These are phyloP conservation scores for Auanema sp. DNA, from an alignment of 2,888 invertebrate genomes.

Conservation along the genomic window DNA sequence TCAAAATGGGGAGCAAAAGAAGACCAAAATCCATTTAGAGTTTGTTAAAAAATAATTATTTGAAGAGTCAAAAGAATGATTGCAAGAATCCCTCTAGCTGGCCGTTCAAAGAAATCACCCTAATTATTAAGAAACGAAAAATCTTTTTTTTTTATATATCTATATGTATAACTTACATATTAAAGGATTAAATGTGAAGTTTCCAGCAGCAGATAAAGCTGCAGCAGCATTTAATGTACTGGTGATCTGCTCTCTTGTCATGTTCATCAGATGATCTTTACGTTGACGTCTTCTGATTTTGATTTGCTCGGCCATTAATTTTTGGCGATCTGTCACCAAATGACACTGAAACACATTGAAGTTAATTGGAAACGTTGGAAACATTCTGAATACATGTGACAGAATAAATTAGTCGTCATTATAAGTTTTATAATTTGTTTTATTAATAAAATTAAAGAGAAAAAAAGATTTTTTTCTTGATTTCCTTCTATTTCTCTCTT, in stretches of 20 bases:
- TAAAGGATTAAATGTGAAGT: no score
- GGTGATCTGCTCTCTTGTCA: conserved; percentile 51
- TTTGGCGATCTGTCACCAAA: conserved; percentile 59
- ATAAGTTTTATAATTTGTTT: no score
- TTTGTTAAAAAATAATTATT: no score
- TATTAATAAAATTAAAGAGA: no score
- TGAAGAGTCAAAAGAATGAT: neutral
- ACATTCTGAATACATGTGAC: no score
- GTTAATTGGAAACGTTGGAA: no score
- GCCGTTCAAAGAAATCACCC: neutral
- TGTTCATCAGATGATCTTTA: conserved; percentile 56
- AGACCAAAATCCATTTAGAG: no score
- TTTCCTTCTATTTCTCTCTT: no score
- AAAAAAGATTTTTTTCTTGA: no score
- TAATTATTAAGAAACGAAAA: neutral
- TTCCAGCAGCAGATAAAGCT: conserved; percentile 29
- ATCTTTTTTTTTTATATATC: neutral
- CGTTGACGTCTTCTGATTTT: conserved; percentile 59
- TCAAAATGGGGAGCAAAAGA: no score
- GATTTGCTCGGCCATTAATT: conserved; percentile 62
- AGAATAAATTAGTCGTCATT: no score
- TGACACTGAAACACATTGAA: conserved; percentile 51
- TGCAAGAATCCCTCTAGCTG: conserved; percentile 1
- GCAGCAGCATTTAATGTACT: conserved; percentile 45
- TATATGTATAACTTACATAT: neutral